These are phyloP conservation scores for Stigmatopora argus DNA, from an alignment of 2,113 vertebrate genomes.

Conservation along the genomic window DNA sequence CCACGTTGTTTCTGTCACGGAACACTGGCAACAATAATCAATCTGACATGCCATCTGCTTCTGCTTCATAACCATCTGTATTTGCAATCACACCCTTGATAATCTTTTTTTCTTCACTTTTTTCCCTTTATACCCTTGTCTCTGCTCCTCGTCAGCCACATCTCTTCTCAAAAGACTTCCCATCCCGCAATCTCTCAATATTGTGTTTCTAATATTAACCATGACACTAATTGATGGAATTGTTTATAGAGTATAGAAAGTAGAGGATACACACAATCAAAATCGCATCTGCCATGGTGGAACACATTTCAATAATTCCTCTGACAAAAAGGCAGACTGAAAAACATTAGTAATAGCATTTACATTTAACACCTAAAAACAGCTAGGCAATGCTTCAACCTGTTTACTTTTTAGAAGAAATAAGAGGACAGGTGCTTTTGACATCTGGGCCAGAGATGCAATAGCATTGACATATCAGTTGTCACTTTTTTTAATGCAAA, in stretches of 20 bases:
- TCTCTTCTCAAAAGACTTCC: slow-evolving; percentile 25
- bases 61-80: slow-evolving; percentile 69
- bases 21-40: slow-evolving; percentile 63
- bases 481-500: slow-evolving; percentile 12
- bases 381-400: slow-evolving; percentile 25
- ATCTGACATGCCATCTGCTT: slow-evolving; percentile 71
- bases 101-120: slow-evolving; percentile 16
- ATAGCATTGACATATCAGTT: slow-evolving; percentile 20
- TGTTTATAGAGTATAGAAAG: slow-evolving; percentile 62
- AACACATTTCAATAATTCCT: slow-evolving; percentile 43
- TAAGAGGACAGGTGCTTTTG: slow-evolving; percentile 30
- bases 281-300: slow-evolving; percentile 51
- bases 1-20: slow-evolving; percentile 51
- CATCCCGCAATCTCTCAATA: slow-evolving; percentile 50
- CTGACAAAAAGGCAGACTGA: slow-evolving; percentile 34
- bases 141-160: slow-evolving; percentile 2
- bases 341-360: slow-evolving; percentile 33
- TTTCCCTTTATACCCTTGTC: background rate
- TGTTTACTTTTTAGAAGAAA: slow-evolving; percentile 13
- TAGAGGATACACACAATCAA: slow-evolving; percentile 69
- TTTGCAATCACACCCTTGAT: slow-evolving; percentile 46
- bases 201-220: slow-evolving; percentile 61
- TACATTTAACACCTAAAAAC: slow-evolving; percentile 21
- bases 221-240: slow-evolving; percentile 69
- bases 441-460: slow-evolving; percentile 33